These are phyloP conservation scores for Conus ventricosus DNA, from an alignment of 1,140 invertebrate species.

Conservation along the genomic window DNA sequence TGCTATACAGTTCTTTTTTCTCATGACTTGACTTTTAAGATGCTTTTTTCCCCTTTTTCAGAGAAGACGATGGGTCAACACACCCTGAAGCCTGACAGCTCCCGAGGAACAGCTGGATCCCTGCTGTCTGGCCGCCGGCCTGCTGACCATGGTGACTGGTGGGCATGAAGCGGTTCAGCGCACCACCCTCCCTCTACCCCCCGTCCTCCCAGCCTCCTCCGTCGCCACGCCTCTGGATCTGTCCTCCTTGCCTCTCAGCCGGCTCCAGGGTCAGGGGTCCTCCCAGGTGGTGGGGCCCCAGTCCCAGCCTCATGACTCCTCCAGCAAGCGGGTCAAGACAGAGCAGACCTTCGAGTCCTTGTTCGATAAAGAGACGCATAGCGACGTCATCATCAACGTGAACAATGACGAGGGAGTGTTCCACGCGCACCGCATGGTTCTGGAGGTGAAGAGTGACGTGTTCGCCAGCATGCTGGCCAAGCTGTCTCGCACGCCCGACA, in stretches of 20 bases:
- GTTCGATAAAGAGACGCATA: conserved; percentile 66
- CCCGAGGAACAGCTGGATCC: too few species aligned
- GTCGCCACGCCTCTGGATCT: conserved; percentile 59
- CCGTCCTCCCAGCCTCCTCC: conserved; percentile 60
- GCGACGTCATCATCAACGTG: conserved; percentile 64
- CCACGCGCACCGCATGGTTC: conserved; percentile 68
- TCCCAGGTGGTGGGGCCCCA: background rate
- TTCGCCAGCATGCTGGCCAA: conserved; percentile 62
- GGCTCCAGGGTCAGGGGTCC: background rate
- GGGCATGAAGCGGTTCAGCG: conserved; percentile 51
- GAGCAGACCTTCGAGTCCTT: conserved; percentile 66
- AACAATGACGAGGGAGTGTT: conserved; percentile 65
- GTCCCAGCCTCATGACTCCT: conserved; percentile 62
- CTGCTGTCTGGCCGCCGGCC: too few species aligned
- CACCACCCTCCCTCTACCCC: conserved; percentile 56
- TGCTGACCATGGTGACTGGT: background rate
- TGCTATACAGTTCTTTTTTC: too few species aligned
- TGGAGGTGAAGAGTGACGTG: conserved; percentile 67
- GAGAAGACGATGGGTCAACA: too few species aligned
- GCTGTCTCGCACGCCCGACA: background rate
- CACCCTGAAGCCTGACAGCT: too few species aligned
- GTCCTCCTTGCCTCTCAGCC: conserved; percentile 38
- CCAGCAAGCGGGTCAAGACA: conserved; percentile 67
- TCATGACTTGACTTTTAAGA: too few species aligned
- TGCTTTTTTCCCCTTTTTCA: too few species aligned